Evolutionary conservation across 35 echinoderm and acorn worm species (phyloP), one percentile per base, ranked within the genome.

Genomic region (Diadema setosum): DNA sequence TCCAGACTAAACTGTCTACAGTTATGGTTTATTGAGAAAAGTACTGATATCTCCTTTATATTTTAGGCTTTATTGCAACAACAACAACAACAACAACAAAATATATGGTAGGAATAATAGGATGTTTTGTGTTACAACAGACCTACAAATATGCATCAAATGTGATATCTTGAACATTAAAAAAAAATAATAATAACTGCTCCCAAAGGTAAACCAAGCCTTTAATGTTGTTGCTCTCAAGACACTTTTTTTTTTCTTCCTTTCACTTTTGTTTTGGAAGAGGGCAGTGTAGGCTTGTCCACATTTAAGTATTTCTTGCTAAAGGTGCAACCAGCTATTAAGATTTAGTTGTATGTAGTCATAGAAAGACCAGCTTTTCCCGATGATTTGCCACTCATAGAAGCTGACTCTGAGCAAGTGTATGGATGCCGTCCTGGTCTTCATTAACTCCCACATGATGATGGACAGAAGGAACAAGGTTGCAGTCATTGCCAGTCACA

Each of bases 361-460:
- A 70, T 70, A 70, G 11, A 23, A 33, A 15, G 25, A 70, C 8
- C 18, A 33, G 8, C 11, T 8, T 33, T 70, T 20, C 31, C 25
- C n/a, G n/a, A n/a, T n/a, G n/a, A n/a, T 70, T 33, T 26, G 8
- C 31, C 65, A 33, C 7, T 15, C 8, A 12, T 8, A 16, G 14
- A 83, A 82, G n/a, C 58, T 86, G 23, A 83, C 94, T 35, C 80
- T 98, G 16, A 80, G 78, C 49, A 69, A 98, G 76, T 98, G 96
- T 84, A 85, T 98, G 52, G 92, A 98, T 29, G 80, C 90, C 31
- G 63, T 94, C 2, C 21, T 94, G 81, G 85, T 94, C 2, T 94
- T 98, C 86, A 64, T 98, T 36, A 98, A 98, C 82, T 94, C 96
- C 16, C 96, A 98, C 65, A 40, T 91, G 4, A 94, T 98, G 92